phyloP scores from a whole-genome alignment of 2,888 invertebrate species.

The Andrena camellia region DNA sequence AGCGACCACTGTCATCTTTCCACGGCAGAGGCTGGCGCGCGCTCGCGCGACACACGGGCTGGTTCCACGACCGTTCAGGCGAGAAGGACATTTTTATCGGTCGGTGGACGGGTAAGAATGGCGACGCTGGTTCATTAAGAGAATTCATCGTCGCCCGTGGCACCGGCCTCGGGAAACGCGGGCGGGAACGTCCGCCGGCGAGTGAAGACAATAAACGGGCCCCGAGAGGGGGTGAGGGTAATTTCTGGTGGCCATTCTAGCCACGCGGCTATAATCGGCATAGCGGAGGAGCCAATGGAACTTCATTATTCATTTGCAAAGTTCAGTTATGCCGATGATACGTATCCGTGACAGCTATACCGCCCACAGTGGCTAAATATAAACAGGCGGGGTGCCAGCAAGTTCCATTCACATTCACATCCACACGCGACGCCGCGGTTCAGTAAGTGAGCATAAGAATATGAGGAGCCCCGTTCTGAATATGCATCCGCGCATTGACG shows the following conservation, averaged over 20 bases:
- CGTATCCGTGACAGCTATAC: conserved; percentile 85
- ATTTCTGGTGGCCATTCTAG: conserved; percentile 46
- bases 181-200: conserved; percentile 23
- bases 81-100: conserved; percentile 11
- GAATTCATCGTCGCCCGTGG: conserved; percentile 24
- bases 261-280: conserved; percentile 48
- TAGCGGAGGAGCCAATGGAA: conserved; percentile 73
- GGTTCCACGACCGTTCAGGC: too few relatives aligned
- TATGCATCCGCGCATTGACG: conserved; percentile 85
- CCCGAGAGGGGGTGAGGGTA: background rate
- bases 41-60: background rate
- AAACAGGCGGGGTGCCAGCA: conserved; percentile 85
- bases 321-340: conserved; percentile 85
- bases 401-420: conserved; percentile 84
- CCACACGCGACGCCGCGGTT: conserved; percentile 72
- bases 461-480: conserved; percentile 83
- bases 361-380: conserved; percentile 85
- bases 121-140: conserved; percentile 54
- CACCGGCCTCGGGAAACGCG: conserved; percentile 24
- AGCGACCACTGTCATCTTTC: conserved; percentile 11
- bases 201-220: conserved; percentile 42
- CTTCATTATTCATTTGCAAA: conserved; percentile 84
- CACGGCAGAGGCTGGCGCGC: background rate
- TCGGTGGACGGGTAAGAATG: conserved; percentile 25
- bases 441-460: conserved; percentile 82